Base-by-base conservation (phyloP, 2,888 invertebrate genomes). In the Drosophila setosimentum region DNA sequence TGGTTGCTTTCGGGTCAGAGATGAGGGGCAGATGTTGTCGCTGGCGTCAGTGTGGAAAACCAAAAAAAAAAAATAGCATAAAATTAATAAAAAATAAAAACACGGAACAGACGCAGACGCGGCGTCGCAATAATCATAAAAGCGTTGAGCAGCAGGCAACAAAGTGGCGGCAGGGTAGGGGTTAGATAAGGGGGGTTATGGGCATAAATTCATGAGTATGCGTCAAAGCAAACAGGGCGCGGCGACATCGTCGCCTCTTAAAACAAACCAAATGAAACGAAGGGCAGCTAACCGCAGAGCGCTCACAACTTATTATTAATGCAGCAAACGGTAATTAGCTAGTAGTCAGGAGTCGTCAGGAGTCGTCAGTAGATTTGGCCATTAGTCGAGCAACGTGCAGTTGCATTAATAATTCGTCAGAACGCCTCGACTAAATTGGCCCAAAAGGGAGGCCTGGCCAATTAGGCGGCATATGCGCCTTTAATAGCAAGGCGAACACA, bases 71-170 rank as follows among this genome's bases (percentile, higher is more conserved):
- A 7, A 29, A 29, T 5, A 29, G 29, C n/a, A n/a, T n/a, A n/a
- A n/a, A n/a, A n/a, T n/a, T n/a, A n/a, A n/a, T n/a, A n/a, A n/a
- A 27, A 45, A 63, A 71, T 54, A 45, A 63, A 61, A 48, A 77
- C 76, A 78, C 61, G 69, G 55, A n/a, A 53, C 82, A 87, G 89
- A 84, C 82, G 72, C 81, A 87, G 89, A 87, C 83, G 87, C 87
- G 86, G 89, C 86, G 85, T 84, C 86, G 89, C 83, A 89, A 89
- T 87, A 87, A 84, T 77, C 87, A 87, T 87, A 87, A 87, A 87
- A 89, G 81, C 76, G 63, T 61, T 63, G 67, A 72, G 63, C 72
- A 53, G 59, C 35, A 45, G 60, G 45, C 58, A 27, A 33, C 18
- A 35, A 33, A 33, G 54, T 33, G 63, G 2, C 3, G 42, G 21